Percentiles rank a stretch among this genome's conserved stretches.
Evolutionary conservation across 2,888 invertebrate genomes (phyloP).

Genomic region (Malachius bipustulatus): DNA sequence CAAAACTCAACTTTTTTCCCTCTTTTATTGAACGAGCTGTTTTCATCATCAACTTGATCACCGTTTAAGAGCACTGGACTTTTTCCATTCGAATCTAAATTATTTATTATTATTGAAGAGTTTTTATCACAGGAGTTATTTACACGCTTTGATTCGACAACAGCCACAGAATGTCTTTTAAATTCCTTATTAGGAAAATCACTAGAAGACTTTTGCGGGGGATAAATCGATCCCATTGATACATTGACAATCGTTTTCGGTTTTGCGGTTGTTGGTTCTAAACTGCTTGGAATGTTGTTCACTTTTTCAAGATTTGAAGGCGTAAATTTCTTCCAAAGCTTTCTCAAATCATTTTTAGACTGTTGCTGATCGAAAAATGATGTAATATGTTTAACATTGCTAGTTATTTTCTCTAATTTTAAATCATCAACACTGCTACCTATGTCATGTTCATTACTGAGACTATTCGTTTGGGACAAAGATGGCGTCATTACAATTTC

Average conservation of each 20-base stretch:
- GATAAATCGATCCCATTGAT: constrained; percentile 28
- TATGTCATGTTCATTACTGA: constrained; percentile 11
- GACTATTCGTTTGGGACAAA: constrained; percentile 15
- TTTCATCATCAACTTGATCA: constrained; percentile 14
- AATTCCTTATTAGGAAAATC: constrained; percentile 25
- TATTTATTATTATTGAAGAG: constrained; percentile 25
- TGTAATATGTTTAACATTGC: constrained; percentile 24
- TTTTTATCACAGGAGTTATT: constrained; percentile 26
- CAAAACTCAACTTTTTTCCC: constrained; percentile 74
- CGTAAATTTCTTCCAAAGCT: constrained; percentile 16
- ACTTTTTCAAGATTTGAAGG: constrained; percentile 16
- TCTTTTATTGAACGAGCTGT: constrained; percentile 33
- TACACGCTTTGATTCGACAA: constrained; percentile 44
- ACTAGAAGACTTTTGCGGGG: constrained; percentile 23
- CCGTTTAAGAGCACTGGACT: constrained; percentile 11
- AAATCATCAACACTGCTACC: constrained; percentile 20
- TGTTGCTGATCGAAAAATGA: constrained; percentile 15
- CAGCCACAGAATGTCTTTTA: constrained; percentile 47
- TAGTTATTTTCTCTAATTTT: constrained; percentile 15
- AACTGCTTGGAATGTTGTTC: constrained; percentile 27
- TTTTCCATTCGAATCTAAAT: constrained; percentile 24
- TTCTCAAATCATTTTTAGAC: constrained; percentile 17
- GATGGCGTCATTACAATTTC: constrained; percentile 43
- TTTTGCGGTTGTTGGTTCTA: too few species aligned
- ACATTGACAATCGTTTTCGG: constrained; percentile 35